These are phyloP conservation scores for Siphlonurus alternatus DNA, from an alignment of 2,888 invertebrate species.

Conservation along the genomic window DNA sequence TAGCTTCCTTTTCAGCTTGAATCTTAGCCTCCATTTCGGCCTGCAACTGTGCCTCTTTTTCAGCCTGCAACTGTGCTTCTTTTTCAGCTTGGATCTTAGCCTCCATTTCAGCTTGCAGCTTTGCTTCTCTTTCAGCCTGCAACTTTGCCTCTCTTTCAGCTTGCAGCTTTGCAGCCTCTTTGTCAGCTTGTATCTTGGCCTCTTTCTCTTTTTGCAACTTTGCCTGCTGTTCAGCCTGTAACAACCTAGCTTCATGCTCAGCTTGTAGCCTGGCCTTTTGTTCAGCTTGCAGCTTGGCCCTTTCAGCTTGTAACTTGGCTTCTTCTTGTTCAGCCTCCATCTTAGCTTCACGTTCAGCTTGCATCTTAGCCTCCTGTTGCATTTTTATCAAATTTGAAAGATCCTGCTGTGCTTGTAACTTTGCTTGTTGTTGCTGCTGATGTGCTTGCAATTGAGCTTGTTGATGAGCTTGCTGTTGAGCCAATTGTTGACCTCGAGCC, in stretches of 20 bases:
- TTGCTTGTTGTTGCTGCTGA: neutral
- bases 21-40: neutral
- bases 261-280: neutral
- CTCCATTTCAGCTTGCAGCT: slow-evolving; percentile 3
- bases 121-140: slow-evolving; percentile 6
- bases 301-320: neutral
- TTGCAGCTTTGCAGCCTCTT: neutral
- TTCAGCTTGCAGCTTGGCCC: neutral
- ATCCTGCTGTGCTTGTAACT: neutral
- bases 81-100: neutral
- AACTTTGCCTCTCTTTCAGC: slow-evolving; percentile 8
- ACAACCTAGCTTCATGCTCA: slow-evolving; percentile 7
- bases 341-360: neutral
- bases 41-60: neutral
- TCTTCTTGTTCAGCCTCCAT: neutral
- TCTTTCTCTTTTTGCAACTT: slow-evolving; percentile 1
- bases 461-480: neutral
- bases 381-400: too few species aligned
- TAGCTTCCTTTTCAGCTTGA: slow-evolving; percentile 8
- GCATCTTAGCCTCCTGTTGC: neutral
- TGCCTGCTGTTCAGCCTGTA: neutral
- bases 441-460: neutral
- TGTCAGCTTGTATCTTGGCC: neutral
- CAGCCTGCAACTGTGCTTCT: slow-evolving; percentile 8
- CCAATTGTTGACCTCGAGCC: too few species aligned